Evolutionary conservation across 2,113 vertebrate species (phyloP), one percentile per base, ranked within the genome.

Genomic region (Ochotona princeps): DNA sequence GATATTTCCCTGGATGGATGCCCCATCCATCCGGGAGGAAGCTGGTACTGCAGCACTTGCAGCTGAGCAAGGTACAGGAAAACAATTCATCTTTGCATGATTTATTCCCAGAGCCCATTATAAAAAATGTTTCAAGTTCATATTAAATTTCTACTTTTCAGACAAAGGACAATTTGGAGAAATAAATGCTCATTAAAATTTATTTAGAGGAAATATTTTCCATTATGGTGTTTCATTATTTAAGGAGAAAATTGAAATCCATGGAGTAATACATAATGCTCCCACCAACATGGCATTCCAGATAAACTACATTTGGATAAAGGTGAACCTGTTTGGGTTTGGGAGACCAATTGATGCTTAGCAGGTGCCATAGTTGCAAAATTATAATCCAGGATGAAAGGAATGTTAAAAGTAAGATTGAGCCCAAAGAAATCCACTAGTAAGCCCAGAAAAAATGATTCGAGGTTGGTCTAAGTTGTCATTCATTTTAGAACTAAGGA

Each of bases 131-230:
- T 90, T 94, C 87, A 90, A 88, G 90, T 88, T 96, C 91, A 81
- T 93, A 95, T 96, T 93, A 94, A 91, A 88, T 95, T 94, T 90
- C 83, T 96, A 79, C 87, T 89, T 89, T 91, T 93, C 51, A 83
- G 70, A 89, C 79, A 94, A 93, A 96, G 93, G 87, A 97, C 83
- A 94, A 83, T 97, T 94, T 96, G 76, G 90, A 67, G 88, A 96
- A 96, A 94, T 96, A 96, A 96, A 69, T 93, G 94, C 88, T 96
- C 93, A 96, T 97, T 96, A 97, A 97, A 96, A 96, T 97, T 96
- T 97, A 96, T 95, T 96, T 95, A 79, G 67, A 82, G 78, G 94
- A 95, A 96, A 85, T 95, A 94, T 91, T 93, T 96, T 96, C 90
- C 90, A 94, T 94, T 90, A 94, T 75, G 82, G 90, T 80, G 74